Percentiles rank a stretch among this genome's conserved stretches.
These are phyloP conservation scores for Pseudococcus jackbeardsleyi DNA, from an alignment of 2,888 invertebrate genomes.

Conservation along the genomic window DNA sequence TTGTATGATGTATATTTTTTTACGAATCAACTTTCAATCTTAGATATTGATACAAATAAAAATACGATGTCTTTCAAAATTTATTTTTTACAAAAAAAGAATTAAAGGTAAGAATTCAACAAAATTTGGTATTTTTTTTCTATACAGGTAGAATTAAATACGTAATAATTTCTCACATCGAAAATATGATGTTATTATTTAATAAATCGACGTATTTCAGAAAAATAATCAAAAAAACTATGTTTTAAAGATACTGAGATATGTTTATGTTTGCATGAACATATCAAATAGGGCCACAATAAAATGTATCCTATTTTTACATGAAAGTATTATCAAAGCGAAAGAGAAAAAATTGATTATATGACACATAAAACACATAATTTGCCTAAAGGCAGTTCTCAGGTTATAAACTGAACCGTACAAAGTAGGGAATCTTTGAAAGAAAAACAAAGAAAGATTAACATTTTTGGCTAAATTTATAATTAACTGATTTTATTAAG, in stretches of 20 bases:
- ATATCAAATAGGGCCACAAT: background rate
- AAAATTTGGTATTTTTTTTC: slow-evolving; percentile 32
- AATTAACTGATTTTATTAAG: too few species aligned
- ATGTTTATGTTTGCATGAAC: background rate
- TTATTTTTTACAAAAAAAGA: slow-evolving; percentile 40
- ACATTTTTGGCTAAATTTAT: background rate
- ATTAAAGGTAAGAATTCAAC: background rate
- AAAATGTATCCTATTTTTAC: background rate
- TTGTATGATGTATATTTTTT: background rate
- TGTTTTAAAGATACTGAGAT: background rate
- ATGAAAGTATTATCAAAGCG: background rate
- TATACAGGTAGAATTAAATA: background rate
- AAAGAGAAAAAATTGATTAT: background rate
- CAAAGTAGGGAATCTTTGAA: background rate
- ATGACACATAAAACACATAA: background rate
- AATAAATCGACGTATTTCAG: background rate
- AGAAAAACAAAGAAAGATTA: background rate
- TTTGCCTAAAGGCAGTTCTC: background rate
- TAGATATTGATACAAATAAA: background rate
- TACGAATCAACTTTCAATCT: too few species aligned
- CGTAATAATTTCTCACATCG: background rate
- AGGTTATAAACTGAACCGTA: background rate
- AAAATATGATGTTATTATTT: background rate
- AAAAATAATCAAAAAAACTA: background rate
- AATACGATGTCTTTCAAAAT: background rate